These are phyloP conservation scores for Volucella inanis DNA, from an alignment of 2,888 invertebrate species.

Conservation along the genomic window DNA sequence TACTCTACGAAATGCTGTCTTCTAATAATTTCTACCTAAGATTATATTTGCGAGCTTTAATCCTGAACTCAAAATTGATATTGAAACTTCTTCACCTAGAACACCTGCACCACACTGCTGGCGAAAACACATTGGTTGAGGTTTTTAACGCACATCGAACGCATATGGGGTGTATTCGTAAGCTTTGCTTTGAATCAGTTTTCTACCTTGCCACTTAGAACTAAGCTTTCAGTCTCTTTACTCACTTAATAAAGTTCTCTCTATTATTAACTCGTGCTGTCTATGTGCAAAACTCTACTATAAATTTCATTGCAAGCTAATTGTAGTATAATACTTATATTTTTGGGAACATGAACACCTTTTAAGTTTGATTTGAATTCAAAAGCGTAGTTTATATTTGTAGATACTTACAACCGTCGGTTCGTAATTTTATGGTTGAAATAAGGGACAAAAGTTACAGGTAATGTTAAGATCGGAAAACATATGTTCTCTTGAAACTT, in stretches of 20 bases:
- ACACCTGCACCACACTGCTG: slow-evolving; percentile 45
- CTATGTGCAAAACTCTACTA: background rate
- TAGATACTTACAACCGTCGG: background rate
- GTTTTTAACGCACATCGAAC: slow-evolving; percentile 56
- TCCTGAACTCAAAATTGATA: background rate
- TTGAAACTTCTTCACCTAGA: slow-evolving; percentile 46
- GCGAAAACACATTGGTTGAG: slow-evolving; percentile 3
- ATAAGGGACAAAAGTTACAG: background rate
- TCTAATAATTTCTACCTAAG: background rate
- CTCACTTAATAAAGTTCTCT: slow-evolving; percentile 44
- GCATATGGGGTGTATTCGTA: background rate
- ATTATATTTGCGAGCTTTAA: slow-evolving; percentile 5
- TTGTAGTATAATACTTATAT: background rate
- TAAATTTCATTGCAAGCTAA: background rate
- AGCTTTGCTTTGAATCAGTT: slow-evolving; percentile 35
- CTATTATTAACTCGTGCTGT: slow-evolving; percentile 3
- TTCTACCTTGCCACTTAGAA: background rate
- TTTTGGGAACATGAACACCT: background rate
- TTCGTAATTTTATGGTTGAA: background rate
- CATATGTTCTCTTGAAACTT: too few species aligned
- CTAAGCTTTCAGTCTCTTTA: slow-evolving; percentile 38
- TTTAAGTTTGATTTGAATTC: background rate
- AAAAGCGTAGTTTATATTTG: background rate
- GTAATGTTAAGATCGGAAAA: too few species aligned
- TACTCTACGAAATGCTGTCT: background rate